These are phyloP conservation scores for Eurosta solidaginis DNA, from an alignment of 1,140 invertebrate genomes.

Conservation along the genomic window DNA sequence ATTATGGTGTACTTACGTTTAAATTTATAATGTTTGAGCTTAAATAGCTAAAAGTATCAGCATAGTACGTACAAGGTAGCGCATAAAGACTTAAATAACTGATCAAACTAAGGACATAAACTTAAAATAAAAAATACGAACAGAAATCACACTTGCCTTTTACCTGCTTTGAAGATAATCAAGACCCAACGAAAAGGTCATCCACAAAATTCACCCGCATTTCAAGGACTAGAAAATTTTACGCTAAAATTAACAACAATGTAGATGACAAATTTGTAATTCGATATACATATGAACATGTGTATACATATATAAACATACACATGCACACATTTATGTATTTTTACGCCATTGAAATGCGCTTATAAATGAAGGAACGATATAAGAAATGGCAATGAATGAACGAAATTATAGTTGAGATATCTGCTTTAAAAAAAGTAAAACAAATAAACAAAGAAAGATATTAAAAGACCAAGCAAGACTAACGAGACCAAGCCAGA, in stretches of 20 bases:
- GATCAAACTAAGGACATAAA: too few relatives aligned
- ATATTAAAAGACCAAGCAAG: too few relatives aligned
- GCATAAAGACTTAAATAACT: too few relatives aligned
- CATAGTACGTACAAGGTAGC: not conserved
- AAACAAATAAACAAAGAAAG: too few relatives aligned
- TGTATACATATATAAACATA: not conserved
- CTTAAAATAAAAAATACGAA: not conserved
- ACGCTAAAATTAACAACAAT: conserved; percentile 2
- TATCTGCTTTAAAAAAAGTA: too few relatives aligned
- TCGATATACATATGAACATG: not conserved
- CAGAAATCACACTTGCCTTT: not conserved
- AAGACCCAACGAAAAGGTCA: conserved; percentile 4
- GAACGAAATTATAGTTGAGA: too few relatives aligned
- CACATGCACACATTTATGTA: not conserved
- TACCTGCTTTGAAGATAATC: not conserved
- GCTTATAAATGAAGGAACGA: too few relatives aligned
- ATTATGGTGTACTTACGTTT: not conserved
- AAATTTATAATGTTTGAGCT: not conserved
- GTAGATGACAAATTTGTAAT: not conserved
- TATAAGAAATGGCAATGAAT: too few relatives aligned
- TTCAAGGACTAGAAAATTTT: conserved; percentile 1
- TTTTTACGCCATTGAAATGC: too few relatives aligned
- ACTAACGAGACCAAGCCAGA: too few relatives aligned
- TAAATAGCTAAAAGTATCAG: too few relatives aligned
- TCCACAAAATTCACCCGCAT: not conserved